Base-by-base conservation (phyloP, 2,113 vertebrate species). In the Bujurquina vittata region DNA sequence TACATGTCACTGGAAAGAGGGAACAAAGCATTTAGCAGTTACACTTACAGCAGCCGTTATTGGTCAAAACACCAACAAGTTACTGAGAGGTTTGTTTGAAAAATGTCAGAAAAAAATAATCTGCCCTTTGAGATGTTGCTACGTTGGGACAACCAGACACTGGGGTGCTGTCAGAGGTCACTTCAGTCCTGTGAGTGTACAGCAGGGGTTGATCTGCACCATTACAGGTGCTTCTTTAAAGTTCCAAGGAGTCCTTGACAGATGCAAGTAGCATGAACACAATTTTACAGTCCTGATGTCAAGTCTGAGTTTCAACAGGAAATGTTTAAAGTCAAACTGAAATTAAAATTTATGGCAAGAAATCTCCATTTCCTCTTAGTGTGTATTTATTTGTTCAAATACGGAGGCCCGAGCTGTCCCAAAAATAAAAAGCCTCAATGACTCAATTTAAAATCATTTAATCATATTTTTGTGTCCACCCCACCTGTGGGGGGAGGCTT, bases 41-140 rank as follows among this genome's bases (percentile, higher is more conserved):
- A 88, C 57, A 83, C 65, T 77, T 83, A 85, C 49, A 92, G 89
- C 90, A 90, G 87, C 85, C 84, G 79, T 54, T 82, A 84, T 33
- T 73, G 87, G 81, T 79, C 58, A 33, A 87, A 88, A 65, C 7
- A 74, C 35, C 20, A 79, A 82, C 62, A 26, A 72, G 5, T 76
- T 10, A 90, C 88, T 80, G 22, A 63, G 58, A 81, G n/a, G 46
- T 79, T 69, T 60, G 46, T 18, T 62, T 20, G n/a, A 78, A 75
- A 80, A 81, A 59, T 18, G 2, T n/a, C 15, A 31, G 87, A 77
- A 61, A 82, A 80, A 86, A 4, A 79, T 75, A 63, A 83, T 79
- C 60, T 0, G 40, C 80, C 22, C 23, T 49, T 69, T 78, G 35
- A 33, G 29, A 65, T 69, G 59, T 62, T 5, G 29, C 40, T 26